phyloP scores from a whole-genome alignment of 2,797 vertebrate species.

The Urocyon cinereoargenteus region DNA sequence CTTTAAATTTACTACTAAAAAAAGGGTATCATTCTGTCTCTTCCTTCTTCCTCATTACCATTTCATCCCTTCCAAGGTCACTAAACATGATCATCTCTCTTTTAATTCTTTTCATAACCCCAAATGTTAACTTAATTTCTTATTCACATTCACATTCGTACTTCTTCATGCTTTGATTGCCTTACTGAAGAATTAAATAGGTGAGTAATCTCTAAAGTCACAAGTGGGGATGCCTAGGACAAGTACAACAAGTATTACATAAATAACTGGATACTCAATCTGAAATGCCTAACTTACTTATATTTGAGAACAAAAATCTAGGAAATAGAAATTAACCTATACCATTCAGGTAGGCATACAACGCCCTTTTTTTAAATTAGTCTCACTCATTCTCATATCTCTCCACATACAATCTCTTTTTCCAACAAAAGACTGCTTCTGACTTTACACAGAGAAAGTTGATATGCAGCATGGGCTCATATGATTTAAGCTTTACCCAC shows the following conservation, averaged over 20 bases:
- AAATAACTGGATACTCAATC: background rate
- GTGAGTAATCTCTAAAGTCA: slow-evolving; percentile 2
- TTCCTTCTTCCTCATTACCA: background rate
- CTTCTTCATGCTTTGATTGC: background rate
- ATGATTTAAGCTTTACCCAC: background rate
- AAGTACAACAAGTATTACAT: background rate
- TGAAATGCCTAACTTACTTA: slow-evolving; percentile 29
- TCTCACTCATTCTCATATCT: background rate
- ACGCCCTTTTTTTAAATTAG: slow-evolving; percentile 26
- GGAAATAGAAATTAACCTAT: slow-evolving; percentile 11
- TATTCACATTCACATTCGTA: slow-evolving; percentile 21
- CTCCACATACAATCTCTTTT: background rate
- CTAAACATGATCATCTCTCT: background rate
- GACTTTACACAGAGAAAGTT: background rate
- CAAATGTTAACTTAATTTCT: slow-evolving; percentile 6
- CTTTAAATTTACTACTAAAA: slow-evolving; percentile 9
- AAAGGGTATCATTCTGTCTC: background rate
- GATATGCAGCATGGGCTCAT: background rate
- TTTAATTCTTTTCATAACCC: slow-evolving; percentile 14
- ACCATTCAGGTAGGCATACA: background rate
- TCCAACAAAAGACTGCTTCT: slow-evolving; percentile 42
- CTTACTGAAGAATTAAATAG: slow-evolving; percentile 40
- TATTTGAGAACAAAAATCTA: slow-evolving; percentile 20
- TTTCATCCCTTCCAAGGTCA: background rate
- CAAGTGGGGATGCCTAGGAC: background rate